These are phyloP conservation scores for Pituophis catenifer DNA, from an alignment of 2,113 vertebrate genomes.

Conservation along the genomic window DNA sequence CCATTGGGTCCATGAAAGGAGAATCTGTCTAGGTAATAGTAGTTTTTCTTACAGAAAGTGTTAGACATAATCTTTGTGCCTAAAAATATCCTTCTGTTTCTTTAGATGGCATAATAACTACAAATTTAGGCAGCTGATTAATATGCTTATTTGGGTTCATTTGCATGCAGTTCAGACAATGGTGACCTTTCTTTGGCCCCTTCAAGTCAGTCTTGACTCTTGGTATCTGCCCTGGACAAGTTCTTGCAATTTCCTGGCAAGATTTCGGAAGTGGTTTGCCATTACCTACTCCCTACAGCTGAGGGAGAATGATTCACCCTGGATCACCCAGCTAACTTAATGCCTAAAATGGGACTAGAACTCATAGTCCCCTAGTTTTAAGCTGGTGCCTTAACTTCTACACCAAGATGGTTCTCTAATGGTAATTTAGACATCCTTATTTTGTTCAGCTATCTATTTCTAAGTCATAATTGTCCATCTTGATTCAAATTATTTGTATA, in stretches of 20 bases:
- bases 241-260: background rate
- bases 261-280: background rate
- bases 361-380: background rate
- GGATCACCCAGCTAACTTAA: background rate
- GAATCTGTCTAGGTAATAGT: background rate
- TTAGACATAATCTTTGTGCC: background rate
- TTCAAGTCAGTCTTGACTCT: background rate
- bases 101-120: background rate
- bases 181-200: background rate
- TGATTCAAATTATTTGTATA: background rate
- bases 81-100: background rate
- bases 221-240: background rate
- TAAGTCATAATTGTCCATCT: background rate
- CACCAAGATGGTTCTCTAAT: background rate
- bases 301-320: background rate
- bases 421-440: background rate
- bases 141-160: background rate
- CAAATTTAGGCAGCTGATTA: background rate
- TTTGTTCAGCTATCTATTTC: background rate
- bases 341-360: background rate
- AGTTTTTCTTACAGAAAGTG: background rate
- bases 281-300: background rate
- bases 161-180: background rate
- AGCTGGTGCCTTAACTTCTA: background rate
- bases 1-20: background rate